Conservation (phyloP, 1,140 invertebrate species). For the Drosophila obscura region DNA sequence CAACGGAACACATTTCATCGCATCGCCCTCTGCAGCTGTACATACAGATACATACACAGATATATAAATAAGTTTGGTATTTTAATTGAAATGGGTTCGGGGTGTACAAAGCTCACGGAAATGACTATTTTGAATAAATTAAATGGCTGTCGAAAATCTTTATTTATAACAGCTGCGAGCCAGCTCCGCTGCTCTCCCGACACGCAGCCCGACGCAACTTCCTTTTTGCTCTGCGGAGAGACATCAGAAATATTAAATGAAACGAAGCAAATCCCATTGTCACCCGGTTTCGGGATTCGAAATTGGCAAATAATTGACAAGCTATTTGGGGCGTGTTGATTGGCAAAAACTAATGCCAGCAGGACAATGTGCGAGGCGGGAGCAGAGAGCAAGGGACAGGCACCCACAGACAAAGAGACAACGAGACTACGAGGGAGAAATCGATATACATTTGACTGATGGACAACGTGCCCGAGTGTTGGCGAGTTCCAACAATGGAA, state of each 20-base stretch:
- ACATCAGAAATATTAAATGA: slow-evolving; percentile 73
- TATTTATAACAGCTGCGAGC: slow-evolving; percentile 75
- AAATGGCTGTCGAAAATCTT: slow-evolving; percentile 71
- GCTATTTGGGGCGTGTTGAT: slow-evolving; percentile 79
- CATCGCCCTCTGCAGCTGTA: neutral
- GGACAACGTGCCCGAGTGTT: slow-evolving; percentile 49
- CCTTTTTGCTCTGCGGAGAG: slow-evolving; percentile 27
- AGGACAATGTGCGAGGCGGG: slow-evolving; percentile 18
- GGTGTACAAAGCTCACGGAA: slow-evolving; percentile 57
- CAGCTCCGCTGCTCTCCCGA: slow-evolving; percentile 17
- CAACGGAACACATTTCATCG: slow-evolving; percentile 48
- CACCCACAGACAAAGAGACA: slow-evolving; percentile 8
- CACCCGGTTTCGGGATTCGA: slow-evolving; percentile 70
- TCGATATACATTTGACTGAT: slow-evolving; percentile 79
- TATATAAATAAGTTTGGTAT: slow-evolving; percentile 72
- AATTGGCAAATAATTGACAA: slow-evolving; percentile 81
- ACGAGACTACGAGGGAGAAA: slow-evolving; percentile 43
- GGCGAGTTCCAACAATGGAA: slow-evolving; percentile 37
- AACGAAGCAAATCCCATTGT: slow-evolving; percentile 78
- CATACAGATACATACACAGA: neutral
- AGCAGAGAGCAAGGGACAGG: neutral
- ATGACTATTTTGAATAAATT: slow-evolving; percentile 79
- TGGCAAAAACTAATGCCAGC: slow-evolving; percentile 78
- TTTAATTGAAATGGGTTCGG: slow-evolving; percentile 70
- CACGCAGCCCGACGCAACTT: slow-evolving; percentile 15